These are phyloP conservation scores for Tachina grossa DNA, from an alignment of 2,888 invertebrate genomes.

Conservation along the genomic window DNA sequence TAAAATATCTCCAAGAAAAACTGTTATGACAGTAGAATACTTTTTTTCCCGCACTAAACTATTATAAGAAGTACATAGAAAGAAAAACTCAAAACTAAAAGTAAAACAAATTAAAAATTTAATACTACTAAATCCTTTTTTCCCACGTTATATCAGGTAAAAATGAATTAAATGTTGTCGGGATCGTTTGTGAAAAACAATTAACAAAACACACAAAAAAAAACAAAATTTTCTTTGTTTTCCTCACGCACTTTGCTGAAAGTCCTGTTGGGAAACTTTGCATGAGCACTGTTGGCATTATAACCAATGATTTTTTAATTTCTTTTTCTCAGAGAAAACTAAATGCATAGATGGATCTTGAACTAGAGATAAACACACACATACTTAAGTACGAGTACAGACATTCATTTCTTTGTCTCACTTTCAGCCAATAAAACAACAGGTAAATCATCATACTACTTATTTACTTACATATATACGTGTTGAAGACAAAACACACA, in stretches of 20 bases:
- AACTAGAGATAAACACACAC: background rate
- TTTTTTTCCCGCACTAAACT: background rate
- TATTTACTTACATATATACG: conserved; percentile 11
- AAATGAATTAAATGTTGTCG: conserved; percentile 35
- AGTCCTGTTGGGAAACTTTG: conserved; percentile 68
- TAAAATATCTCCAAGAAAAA: background rate
- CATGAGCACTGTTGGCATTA: conserved; percentile 53
- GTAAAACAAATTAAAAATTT: background rate
- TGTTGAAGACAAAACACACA: conserved; percentile 37
- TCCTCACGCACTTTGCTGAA: conserved; percentile 59
- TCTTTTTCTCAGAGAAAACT: background rate
- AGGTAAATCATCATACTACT: conserved; percentile 30
- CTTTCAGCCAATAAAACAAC: conserved; percentile 53
- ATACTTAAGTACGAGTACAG: background rate
- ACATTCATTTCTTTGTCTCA: conserved; percentile 9
- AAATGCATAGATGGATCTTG: background rate
- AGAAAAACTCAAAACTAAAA: background rate
- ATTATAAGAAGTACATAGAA: background rate
- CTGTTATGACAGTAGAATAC: too few species aligned
- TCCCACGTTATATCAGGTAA: conserved; percentile 67
- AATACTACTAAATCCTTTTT: conserved; percentile 60
- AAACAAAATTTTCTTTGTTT: conserved; percentile 49
- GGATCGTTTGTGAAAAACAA: background rate
- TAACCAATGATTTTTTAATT: conserved; percentile 30
- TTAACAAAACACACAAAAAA: background rate